Evolutionary conservation across 1,140 invertebrate species (phyloP), one percentile per base, ranked within the genome.

Genomic region (Druon quercuslanigerum): DNA sequence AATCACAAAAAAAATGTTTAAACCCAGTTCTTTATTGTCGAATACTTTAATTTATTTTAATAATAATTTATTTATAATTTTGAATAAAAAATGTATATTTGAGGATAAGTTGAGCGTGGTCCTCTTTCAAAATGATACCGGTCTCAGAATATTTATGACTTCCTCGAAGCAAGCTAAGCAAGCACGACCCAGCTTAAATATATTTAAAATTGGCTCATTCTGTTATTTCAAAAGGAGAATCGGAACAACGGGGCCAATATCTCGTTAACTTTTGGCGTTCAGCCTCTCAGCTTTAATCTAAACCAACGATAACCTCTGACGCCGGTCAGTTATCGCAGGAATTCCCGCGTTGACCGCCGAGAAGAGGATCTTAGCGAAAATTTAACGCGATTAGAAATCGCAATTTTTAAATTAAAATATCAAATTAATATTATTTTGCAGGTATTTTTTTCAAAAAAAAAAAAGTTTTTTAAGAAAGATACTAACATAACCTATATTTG

Each of bases 271-370:
- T 81, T 79, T 25, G 80, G 77, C 56, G 50, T 50, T 79, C 75
- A 74, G 14, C 14, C 72, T 54, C 16, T 66, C 40, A 73, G 56
- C 79, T 60, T 72, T 76, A 74, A 72, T 56, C 50, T 73, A 73
- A 56, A 50, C 52, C 70, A 71, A 19, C 72, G 79, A 84, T 84
- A 82, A 84, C 77, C 80, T 77, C 77, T 71, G 77, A 76, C 66
- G 54, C 71, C 70, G 52, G 71, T 73, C 46, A 81, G 79, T 82
- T 80, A 84, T 84, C 79, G 56, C 46, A 66, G 33, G 40, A 80
- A 84, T 84, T 84, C 75, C 77, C 79, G 78, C 78, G 75, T 73
- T 74, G 73, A 78, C 52, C 17, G 25, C 3, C 60, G 72, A 73
- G 52, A 51, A 60, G 56, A 66, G 33, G 72, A 57, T 74, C 51